Percentiles rank a stretch among this genome's conserved stretches.
These are phyloP conservation scores for Leptopilina clavipes DNA, from an alignment of 1,140 invertebrate genomes.

Conservation along the genomic window DNA sequence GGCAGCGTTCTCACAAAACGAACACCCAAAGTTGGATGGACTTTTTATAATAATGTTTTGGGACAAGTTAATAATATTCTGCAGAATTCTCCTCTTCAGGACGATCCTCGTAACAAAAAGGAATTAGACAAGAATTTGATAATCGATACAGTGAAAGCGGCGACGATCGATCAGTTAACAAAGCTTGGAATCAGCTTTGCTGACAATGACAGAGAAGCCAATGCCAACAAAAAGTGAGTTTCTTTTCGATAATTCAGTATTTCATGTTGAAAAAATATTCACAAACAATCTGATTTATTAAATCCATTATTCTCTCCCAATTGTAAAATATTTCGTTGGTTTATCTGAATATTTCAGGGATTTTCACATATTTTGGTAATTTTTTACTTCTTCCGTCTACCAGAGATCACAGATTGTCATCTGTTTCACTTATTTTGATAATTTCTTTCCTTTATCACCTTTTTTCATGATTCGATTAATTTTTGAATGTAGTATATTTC, in stretches of 20 bases:
- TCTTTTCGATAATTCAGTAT: no score
- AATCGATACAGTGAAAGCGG: constrained; percentile 71
- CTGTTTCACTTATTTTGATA: no score
- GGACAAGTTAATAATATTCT: constrained; percentile 76
- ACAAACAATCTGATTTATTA: no score
- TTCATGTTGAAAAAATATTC: background rate
- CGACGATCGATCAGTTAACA: constrained; percentile 74
- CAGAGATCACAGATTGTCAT: no score
- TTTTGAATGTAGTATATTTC: no score
- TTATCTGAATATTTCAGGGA: no score
- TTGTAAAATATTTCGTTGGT: no score
- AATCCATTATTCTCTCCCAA: no score
- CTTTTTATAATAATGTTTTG: constrained; percentile 81
- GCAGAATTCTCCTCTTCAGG: constrained; percentile 62
- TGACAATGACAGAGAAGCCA: constrained; percentile 61
- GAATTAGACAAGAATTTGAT: constrained; percentile 58
- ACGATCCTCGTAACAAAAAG: constrained; percentile 49
- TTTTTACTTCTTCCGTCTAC: no score
- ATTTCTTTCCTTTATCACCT: no score
- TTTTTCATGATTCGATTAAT: no score
- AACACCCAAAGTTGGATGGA: constrained; percentile 79
- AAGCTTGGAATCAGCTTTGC: constrained; percentile 72
- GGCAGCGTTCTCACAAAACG: constrained; percentile 70
- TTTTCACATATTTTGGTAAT: no score
- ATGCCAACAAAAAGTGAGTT: constrained; percentile 56